Base-by-base conservation (phyloP, 1,140 invertebrate genomes). In the Heliconius congener region DNA sequence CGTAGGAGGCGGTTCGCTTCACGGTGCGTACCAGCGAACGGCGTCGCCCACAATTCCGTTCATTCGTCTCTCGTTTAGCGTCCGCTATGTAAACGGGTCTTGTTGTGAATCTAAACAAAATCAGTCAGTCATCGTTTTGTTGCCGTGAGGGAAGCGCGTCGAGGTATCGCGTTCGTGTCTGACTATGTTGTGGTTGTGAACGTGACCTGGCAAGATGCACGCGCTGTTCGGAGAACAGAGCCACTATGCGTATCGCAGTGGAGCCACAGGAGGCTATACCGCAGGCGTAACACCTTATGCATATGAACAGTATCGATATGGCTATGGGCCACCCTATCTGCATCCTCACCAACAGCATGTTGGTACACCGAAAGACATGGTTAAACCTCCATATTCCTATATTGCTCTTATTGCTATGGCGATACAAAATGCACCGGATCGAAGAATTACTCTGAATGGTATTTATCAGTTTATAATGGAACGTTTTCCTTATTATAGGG, bases 401-500 rank as follows among this genome's bases (percentile, higher is more conserved):
- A 99, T 99, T 60, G 99, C 99, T 0, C 95, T 99, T 19, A 99
- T 99, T 55, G 98, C 99, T 1, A 99, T 99, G 99, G 99, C 99
- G 19, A 99, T 99, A 55, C 97, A 99, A 89, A 97, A 98, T 88
- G 97, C 98, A 0, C 97, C 98, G 0, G 98, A 99, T 76, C 98
- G 99, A 88, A 98, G 98, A 87, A 97, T 99, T 74, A 99, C 99
- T 0, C 95, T 99, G 0, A 99, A 99, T 89, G 99, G 99, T 9
- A 99, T 99, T 87, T 99, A 99, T 91, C 98, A 99, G 93, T 99
- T 99, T 90, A 99, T 99, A 81, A 99, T 99, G 97, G 98, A 99
- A 83, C 95, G 98, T 5, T 99, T 99, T 90, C 98, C 99, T 0
- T 99, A 99, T 89, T 99, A 99, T 92, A 95, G 99, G n/a, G 98